Conservation (phyloP, 2,888 invertebrate genomes). For the Ormyrus rosae region DNA sequence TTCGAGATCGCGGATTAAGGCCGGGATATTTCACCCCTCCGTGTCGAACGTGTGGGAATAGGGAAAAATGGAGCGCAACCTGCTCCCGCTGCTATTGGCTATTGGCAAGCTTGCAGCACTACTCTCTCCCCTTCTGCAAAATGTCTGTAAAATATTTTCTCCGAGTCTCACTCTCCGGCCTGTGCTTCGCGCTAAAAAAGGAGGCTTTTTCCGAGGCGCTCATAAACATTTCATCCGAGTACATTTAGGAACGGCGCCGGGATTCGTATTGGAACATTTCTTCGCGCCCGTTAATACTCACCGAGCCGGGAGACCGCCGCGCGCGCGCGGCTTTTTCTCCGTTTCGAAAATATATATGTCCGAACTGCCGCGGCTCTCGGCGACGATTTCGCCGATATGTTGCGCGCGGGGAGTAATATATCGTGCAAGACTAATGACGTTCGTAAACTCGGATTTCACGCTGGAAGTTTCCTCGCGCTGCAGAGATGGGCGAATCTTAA, state of each 20-base stretch:
- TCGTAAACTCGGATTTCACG: no score
- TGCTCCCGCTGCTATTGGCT: conserved; percentile 54
- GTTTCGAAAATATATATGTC: no score
- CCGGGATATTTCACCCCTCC: conserved; percentile 23
- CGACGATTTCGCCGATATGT: no score
- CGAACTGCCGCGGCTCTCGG: no score
- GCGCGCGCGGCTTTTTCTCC: no score
- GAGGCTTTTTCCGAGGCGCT: conserved; percentile 28
- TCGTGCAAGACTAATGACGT: no score
- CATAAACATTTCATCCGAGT: conserved; percentile 51
- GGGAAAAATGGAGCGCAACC: conserved; percentile 57
- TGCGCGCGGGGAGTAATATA: no score
- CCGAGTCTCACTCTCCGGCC: neutral
- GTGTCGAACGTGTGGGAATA: conserved; percentile 45
- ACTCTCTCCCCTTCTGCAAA: conserved; percentile 41
- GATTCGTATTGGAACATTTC: conserved; percentile 45
- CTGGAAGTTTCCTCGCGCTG: no score
- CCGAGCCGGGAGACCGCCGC: no score
- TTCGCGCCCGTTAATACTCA: conserved; percentile 7
- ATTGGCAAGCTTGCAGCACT: conserved; percentile 53
- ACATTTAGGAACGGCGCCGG: conserved; percentile 16
- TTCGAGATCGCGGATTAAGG: conserved; percentile 56
- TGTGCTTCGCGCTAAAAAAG: conserved; percentile 15
- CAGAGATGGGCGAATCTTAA: no score
- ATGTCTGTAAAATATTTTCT: conserved; percentile 56